phyloP scores from a whole-genome alignment of 1,140 invertebrate species.

The Atta cephalotes region DNA sequence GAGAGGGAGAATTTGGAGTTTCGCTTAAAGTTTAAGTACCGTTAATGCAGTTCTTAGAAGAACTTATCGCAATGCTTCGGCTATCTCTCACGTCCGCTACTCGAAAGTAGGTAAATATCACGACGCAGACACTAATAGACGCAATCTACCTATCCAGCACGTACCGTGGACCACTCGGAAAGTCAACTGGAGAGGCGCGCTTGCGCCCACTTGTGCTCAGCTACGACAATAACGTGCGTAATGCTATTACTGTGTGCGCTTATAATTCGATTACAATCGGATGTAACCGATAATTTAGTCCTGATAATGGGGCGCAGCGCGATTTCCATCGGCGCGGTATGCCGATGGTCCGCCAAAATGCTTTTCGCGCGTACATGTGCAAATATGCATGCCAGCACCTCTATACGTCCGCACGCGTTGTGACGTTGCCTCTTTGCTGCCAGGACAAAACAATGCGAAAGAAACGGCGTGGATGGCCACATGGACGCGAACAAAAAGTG shows the following conservation, averaged over 20 bases:
- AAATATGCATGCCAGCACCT: constrained; percentile 37
- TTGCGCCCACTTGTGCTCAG: not conserved
- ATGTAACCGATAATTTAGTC: constrained; percentile 64
- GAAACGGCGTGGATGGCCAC: constrained; percentile 60
- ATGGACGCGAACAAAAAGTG: constrained; percentile 50
- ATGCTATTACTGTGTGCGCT: constrained; percentile 27
- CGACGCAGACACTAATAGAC: not conserved
- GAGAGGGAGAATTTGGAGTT: too few relatives aligned
- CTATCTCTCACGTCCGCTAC: not conserved
- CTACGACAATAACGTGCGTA: constrained; percentile 38
- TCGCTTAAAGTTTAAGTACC: too few relatives aligned
- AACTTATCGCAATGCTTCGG: not conserved
- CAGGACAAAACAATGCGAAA: constrained; percentile 70
- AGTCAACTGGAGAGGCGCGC: constrained; percentile 13
- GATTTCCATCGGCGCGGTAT: not conserved
- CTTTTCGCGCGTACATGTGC: constrained; percentile 48
- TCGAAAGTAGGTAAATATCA: constrained; percentile 21
- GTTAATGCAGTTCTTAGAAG: too few relatives aligned
- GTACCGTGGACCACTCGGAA: constrained; percentile 10
- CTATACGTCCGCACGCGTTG: constrained; percentile 35
- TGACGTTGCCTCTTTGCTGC: constrained; percentile 67
- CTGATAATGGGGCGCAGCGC: constrained; percentile 47
- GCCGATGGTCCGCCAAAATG: constrained; percentile 13
- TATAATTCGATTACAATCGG: constrained; percentile 52
- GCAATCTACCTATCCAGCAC: not conserved